Evolutionary conservation across 2,797 vertebrate species (phyloP).

Genomic region (Geotrypetes seraphini): DNA sequence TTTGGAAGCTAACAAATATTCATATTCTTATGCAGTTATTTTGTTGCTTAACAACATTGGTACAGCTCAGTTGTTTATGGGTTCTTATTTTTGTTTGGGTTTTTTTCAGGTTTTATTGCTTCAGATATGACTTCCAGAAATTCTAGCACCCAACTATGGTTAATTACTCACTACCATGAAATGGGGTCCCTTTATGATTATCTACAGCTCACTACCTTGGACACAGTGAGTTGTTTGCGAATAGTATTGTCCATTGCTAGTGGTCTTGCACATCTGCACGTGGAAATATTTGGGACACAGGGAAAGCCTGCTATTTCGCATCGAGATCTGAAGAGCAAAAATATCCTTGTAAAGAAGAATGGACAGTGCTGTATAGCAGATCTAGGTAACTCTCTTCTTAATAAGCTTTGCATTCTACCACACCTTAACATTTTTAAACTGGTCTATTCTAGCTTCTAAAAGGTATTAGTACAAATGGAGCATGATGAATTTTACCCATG

Average conservation of each 20-base stretch:
- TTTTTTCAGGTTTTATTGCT: conserved; percentile 77
- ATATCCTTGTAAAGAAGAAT: conserved; percentile 91
- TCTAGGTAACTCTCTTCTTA: conserved; percentile 81
- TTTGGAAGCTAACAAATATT: too few species aligned
- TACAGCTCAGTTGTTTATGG: background rate
- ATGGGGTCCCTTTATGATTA: conserved; percentile 95
- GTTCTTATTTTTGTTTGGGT: background rate
- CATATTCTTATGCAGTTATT: too few species aligned
- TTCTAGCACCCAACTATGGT: conserved; percentile 94
- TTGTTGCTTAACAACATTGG: too few species aligned
- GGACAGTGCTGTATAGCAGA: conserved; percentile 97
- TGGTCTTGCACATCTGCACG: conserved; percentile 87
- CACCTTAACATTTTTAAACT: too few species aligned
- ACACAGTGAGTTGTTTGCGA: conserved; percentile 80
- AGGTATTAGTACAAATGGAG: too few species aligned
- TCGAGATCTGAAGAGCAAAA: conserved; percentile 95
- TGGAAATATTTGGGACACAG: conserved; percentile 95
- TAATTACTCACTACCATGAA: conserved; percentile 95
- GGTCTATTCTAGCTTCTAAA: too few species aligned
- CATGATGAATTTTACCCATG: too few species aligned
- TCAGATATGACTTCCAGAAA: conserved; percentile 97
- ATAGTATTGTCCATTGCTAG: conserved; percentile 88
- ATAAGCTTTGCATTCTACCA: too few species aligned
- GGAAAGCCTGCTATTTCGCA: conserved; percentile 94
- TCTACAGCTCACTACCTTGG: conserved; percentile 85